Base-by-base conservation (phyloP, 1,140 invertebrate genomes). In the Geopemphigus sp. region DNA sequence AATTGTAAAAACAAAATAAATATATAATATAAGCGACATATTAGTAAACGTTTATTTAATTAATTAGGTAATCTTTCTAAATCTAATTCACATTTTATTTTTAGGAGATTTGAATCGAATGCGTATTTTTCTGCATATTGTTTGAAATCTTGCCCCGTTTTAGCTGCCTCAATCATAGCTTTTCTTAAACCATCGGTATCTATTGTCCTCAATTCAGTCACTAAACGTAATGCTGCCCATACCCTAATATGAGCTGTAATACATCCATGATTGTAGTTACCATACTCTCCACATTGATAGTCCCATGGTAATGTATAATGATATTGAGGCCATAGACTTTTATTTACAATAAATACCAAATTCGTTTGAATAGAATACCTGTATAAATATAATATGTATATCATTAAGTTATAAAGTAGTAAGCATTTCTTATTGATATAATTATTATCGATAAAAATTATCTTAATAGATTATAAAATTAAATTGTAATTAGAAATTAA, bases 291-390 rank as follows among this genome's bases (percentile, higher is more conserved):
- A 19, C 88, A 90, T 83, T 92, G 91, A 84, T 92, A 94, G 81
- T 94, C 93, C 86, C 89, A 90, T 0, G 92, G 90, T 5, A 92
- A 83, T 3, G 93, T 82, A 81, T 94, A 94, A 82, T 94, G 93
- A 82, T 93, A 94, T 73, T 91, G 90, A 0, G 89, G 88, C 93
- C 92, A 94, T 82, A 90, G 90, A 1, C 88, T 90, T 83, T 91
- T 92, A 0, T 87, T 90, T 0, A 94, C 82, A 50, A 94, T 84
- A 82, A 94, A 94, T 6, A 93, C 89, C 45, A 89, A 85, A 82
- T 92, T 92, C 1, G 90, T 90, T 81, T 93, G 90, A 1, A 88
- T 87, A 0, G 91, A 91, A 82, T 86, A 89, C 84, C 91, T 92
- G 85, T 74, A 87, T 50, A 19, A n/a, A 80, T 22, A 47, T 50